These are phyloP conservation scores for Columba janthina DNA, from an alignment of 2,113 vertebrate genomes.

Conservation along the genomic window DNA sequence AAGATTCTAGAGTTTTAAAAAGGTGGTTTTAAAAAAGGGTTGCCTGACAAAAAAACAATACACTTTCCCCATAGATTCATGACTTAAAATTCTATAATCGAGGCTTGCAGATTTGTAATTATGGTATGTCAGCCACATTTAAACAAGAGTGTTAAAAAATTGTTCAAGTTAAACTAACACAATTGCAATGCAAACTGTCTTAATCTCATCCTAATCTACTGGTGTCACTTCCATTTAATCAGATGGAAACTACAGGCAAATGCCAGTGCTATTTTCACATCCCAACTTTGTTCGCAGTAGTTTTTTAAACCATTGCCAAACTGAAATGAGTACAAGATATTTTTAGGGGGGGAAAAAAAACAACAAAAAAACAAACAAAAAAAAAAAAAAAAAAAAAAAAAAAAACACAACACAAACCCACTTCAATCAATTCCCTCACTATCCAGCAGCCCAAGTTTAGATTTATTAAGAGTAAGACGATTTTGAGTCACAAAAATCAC, in stretches of 20 bases:
- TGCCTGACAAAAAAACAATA: conserved; percentile 77
- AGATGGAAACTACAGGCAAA: conserved; percentile 80
- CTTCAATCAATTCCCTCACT: conserved; percentile 9
- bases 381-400: no score
- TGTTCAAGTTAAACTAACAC: conserved; percentile 92
- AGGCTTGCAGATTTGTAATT: conserved; percentile 87
- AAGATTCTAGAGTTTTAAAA: conserved; percentile 67
- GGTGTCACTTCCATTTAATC: conserved; percentile 94
- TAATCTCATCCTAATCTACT: conserved; percentile 95
- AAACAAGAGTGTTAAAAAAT: conserved; percentile 90
- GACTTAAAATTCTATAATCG: conserved; percentile 87
- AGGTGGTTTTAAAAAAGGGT: conserved; percentile 46
- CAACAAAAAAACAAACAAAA: no score
- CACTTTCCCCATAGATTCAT: conserved; percentile 79
- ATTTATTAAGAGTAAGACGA: not conserved
- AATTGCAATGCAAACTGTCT: conserved; percentile 96
- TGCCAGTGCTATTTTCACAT: conserved; percentile 83
- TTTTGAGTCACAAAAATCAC: no score
- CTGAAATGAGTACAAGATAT: conserved; percentile 59
- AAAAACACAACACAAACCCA: no score
- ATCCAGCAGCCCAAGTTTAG: not conserved
- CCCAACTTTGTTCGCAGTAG: conserved; percentile 75
- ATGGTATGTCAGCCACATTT: conserved; percentile 91
- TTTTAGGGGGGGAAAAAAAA: not conserved
- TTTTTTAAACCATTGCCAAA: conserved; percentile 71